Evolutionary conservation across 2,888 invertebrate species (phyloP).

Genomic region (Tigriopus californicus): DNA sequence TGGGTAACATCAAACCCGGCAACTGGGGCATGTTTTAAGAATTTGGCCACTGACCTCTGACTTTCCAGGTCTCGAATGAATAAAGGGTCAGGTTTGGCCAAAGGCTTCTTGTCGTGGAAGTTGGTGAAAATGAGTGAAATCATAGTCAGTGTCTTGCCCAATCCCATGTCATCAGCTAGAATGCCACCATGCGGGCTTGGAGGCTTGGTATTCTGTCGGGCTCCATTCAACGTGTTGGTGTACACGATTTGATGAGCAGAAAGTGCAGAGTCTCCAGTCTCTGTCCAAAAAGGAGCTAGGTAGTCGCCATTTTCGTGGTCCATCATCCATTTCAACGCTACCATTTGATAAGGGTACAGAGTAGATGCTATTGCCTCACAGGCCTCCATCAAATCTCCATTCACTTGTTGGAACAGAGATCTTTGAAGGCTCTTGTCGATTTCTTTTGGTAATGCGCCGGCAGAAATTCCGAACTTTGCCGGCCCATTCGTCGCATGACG

Average conservation of each 20-base stretch:
- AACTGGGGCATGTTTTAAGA: no score
- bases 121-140: constrained; percentile 21
- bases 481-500: no score
- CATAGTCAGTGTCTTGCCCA: constrained; percentile 22
- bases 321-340: constrained; percentile 9
- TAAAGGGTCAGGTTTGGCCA: background rate
- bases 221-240: background rate
- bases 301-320: background rate
- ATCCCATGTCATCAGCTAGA: constrained; percentile 23
- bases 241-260: background rate
- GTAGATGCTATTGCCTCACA: background rate
- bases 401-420: background rate
- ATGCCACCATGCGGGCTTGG: constrained; percentile 18
- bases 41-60: no score
- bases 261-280: background rate
- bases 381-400: background rate
- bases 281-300: background rate
- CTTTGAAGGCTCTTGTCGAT: no score
- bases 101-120: constrained; percentile 1
- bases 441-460: no score
- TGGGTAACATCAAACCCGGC: no score
- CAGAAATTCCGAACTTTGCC: no score
- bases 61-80: no score
- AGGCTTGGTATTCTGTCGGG: background rate
- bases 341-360: constrained; percentile 8